Evolutionary conservation across 2,113 vertebrate species (phyloP), one percentile per base, ranked within the genome.

Genomic region (Neotoma lepida): DNA sequence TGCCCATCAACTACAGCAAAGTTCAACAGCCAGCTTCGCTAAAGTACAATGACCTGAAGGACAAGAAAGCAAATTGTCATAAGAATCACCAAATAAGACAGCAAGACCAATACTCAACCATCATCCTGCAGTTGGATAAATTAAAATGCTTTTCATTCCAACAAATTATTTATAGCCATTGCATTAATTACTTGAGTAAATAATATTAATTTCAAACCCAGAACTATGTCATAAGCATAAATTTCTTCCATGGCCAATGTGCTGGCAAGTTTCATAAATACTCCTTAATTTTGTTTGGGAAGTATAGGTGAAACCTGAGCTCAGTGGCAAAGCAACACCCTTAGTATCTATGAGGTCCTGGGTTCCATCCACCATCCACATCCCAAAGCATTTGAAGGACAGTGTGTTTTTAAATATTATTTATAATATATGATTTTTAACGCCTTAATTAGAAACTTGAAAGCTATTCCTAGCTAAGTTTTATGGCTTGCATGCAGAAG

Each of bases 1-100:
- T 96, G 95, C 71, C 93, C 95, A 97, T 98, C 98, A 97, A 97
- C 96, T 98, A 98, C 56, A 98, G 97, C 87, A 96, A 97, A 96
- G 86, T 94, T 82, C 96, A 96, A 87, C 96, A 93, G 97, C 95
- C 95, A 96, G 95, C 94, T 97, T 97, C 97, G 95, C 95, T 95
- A 92, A 96, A 95, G 97, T 90, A 96, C 94, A 97, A 96, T 54
- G 93, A 94, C 96, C 98, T 98, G 96, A 61, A 95, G 68, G 41
- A 88, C 94, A 94, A 93, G 1, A 28, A 95, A 96, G 96, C 68
- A 73, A 22, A 73, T 58, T 93, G 94, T 94, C 89, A 78, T 44
- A 77, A 87, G 4, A 78, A 58, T 63, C 71, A 80, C 58, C 91
- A 68, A 86, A 33, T 44, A 9, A 71, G 88, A 97, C 87, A 74